Base-by-base conservation (phyloP, 2,797 vertebrate genomes). In the Champsocephalus gunnari region DNA sequence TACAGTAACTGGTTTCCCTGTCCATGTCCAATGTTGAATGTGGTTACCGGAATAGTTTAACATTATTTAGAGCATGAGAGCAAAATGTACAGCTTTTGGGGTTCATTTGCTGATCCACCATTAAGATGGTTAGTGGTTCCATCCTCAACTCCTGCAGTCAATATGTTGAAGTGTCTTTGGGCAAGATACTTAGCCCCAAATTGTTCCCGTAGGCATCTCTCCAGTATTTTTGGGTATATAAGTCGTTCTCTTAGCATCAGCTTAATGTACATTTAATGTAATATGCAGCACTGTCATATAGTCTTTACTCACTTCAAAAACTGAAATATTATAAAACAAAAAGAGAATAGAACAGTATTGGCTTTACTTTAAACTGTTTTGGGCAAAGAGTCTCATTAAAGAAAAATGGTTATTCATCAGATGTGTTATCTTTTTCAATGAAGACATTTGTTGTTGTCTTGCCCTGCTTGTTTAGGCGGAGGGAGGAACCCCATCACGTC, bases 401-500 rank as follows among this genome's bases (percentile, higher is more conserved):
- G 49, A 48, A 41, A 47, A 63, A 38, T 7, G 34, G 34, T 38
- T 38, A 38, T 9, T 38, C 34, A 38, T 38, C 8, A 38, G 34
- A 38, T 38, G 9, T 56, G 19, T 63, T 19, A 5, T 59, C 28
- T 49, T 5, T 17, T 4, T 32, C 17, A 0, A 19, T 69, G 28
- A 61, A 38, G 32, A 3, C 3, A 53, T 45, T 61, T 53, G 51
- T 32, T 24, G 2, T 38, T 50, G 19, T 21, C 53, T 63, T 43
- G 14, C 71, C 5, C 1, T 70, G 38, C 49, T 53, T 79, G 10
- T 70, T 68, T 70, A 98, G 97, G 97, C 71, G 97, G 97, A 72
- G 97, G 96, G 41, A 92, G 97, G 73, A 98, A 97, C 86, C 95
- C 96, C 17, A 60, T 99, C 84, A 98, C 97, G 17, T 94, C 96